These are phyloP conservation scores for Lingula anatina DNA, from an alignment of 2,888 invertebrate species.

Conservation along the genomic window DNA sequence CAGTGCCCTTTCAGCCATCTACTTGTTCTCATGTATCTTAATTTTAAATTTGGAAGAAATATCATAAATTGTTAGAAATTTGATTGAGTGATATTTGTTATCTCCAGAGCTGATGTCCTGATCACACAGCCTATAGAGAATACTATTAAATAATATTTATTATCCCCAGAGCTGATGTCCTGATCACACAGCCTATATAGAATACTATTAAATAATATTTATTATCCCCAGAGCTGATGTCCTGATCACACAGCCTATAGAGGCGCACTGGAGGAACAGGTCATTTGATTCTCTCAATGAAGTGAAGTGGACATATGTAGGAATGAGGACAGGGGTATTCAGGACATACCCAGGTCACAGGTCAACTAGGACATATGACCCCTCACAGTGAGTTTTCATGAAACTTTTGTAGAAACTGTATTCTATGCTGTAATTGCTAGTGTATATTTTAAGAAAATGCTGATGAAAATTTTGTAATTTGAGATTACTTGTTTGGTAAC, in stretches of 20 bases:
- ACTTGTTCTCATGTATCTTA: too few relatives aligned
- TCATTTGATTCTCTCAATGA: constrained; percentile 50
- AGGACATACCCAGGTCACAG: constrained; percentile 53
- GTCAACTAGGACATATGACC: constrained; percentile 49
- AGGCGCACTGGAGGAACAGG: constrained; percentile 47
- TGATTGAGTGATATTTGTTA: too few relatives aligned
- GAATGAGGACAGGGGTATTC: constrained; percentile 53
- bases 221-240: constrained; percentile 46
- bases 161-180: too few relatives aligned
- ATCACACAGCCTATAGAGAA: too few relatives aligned
- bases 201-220: background rate
- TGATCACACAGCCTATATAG: constrained; percentile 52
- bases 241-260: constrained; percentile 51
- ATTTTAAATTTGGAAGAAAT: too few relatives aligned
- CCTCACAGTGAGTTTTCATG: constrained; percentile 43
- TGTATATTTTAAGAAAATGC: background rate
- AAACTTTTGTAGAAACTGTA: too few relatives aligned
- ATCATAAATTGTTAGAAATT: too few relatives aligned
- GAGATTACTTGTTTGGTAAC: too few relatives aligned
- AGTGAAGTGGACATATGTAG: constrained; percentile 53
- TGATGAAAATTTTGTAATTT: background rate
- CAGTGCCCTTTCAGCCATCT: too few relatives aligned
- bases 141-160: too few relatives aligned
- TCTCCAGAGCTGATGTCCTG: too few relatives aligned
- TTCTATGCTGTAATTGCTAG: background rate